Evolutionary conservation across 2,888 invertebrate genomes (phyloP).

Genomic region (Cheilosia vulpina): DNA sequence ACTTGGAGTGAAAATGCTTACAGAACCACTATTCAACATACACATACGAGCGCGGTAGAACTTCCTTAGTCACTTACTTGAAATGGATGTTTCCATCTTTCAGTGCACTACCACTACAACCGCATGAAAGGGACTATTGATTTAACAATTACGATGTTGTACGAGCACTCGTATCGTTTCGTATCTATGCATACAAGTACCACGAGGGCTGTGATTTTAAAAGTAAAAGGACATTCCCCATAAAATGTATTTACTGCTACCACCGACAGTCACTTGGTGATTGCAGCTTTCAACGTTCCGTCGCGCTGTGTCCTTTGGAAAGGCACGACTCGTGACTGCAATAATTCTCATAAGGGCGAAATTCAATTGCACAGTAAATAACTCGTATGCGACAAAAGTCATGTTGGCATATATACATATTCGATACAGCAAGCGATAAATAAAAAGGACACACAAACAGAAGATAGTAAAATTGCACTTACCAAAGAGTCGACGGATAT

Average conservation of each 20-base stretch:
- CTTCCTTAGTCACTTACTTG: slow-evolving; percentile 4
- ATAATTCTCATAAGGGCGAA: background rate
- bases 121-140: slow-evolving; percentile 63
- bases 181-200: slow-evolving; percentile 17
- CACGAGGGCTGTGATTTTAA: slow-evolving; percentile 22
- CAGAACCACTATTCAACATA: slow-evolving; percentile 25
- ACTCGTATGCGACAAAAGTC: slow-evolving; percentile 19
- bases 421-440: slow-evolving; percentile 31
- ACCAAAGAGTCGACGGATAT: slow-evolving; percentile 77
- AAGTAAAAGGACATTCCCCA: slow-evolving; percentile 41
- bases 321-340: background rate
- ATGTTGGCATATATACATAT: slow-evolving; percentile 3
- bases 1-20: slow-evolving; percentile 44
- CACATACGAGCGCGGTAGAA: slow-evolving; percentile 14
- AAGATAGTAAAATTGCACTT: slow-evolving; percentile 57
- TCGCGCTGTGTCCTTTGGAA: background rate
- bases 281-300: slow-evolving; percentile 1
- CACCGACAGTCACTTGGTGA: slow-evolving; percentile 33
- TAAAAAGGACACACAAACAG: slow-evolving; percentile 23
- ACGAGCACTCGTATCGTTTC: background rate
- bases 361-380: slow-evolving; percentile 45
- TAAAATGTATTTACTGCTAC: slow-evolving; percentile 46
- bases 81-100: background rate
- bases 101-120: slow-evolving; percentile 25
- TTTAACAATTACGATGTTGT: slow-evolving; percentile 66